Percentiles rank a stretch among this genome's conserved stretches.
phyloP scores from a whole-genome alignment of 2,797 vertebrate genomes.

The Chelonia mydas region DNA sequence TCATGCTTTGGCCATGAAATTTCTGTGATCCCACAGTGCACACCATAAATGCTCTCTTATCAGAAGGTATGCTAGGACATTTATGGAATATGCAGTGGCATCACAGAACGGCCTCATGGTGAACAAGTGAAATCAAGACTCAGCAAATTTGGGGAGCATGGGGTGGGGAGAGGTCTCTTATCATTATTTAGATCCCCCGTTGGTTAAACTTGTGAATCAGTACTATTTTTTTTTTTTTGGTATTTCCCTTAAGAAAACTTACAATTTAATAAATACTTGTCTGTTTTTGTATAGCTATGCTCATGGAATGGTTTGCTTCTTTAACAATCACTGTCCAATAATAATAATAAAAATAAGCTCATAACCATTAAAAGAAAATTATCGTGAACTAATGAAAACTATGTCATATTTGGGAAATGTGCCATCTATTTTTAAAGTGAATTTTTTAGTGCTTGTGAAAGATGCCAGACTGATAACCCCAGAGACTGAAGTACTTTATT shows the following conservation, averaged over 20 bases:
- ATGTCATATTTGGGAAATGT: not conserved
- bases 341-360: not conserved
- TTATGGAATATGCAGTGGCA: not conserved
- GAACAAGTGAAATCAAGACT: not conserved
- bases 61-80: not conserved
- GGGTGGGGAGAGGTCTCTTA: fast-evolving
- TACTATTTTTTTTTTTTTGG: not conserved
- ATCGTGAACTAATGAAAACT: not conserved
- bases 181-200: not conserved
- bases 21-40: not conserved
- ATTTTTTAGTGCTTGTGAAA: not conserved
- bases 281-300: not conserved
- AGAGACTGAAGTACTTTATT: not conserved
- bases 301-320: not conserved
- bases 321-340: not conserved
- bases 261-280: not conserved
- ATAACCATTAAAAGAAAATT: too few relatives aligned
- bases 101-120: not conserved
- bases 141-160: not conserved
- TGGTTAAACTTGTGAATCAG: not conserved
- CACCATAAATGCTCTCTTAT: not conserved
- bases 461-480: not conserved
- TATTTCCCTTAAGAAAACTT: not conserved
- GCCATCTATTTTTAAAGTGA: not conserved
- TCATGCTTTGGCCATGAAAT: slow-evolving; percentile 1